Percentiles rank a stretch among this genome's conserved stretches.
Evolutionary conservation across 1,140 invertebrate species (phyloP).

Genomic region (Yoshiicerus persimilis): DNA sequence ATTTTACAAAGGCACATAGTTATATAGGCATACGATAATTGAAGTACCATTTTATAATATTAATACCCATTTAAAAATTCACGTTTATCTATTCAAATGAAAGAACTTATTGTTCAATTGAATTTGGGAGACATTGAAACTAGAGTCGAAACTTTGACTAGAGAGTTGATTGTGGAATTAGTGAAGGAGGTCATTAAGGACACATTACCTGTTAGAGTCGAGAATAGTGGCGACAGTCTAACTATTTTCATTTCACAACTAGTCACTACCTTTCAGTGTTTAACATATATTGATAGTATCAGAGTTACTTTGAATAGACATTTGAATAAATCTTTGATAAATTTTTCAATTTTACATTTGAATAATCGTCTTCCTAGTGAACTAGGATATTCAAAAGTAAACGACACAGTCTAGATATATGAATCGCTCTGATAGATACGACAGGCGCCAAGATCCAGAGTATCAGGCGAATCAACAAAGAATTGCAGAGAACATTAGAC

Average conservation of each 20-base stretch:
- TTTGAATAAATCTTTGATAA: background rate
- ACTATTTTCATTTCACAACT: background rate
- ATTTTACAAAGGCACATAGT: too few relatives aligned
- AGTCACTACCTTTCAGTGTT: background rate
- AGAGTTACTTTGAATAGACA: background rate
- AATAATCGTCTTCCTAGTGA: background rate
- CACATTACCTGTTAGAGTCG: background rate
- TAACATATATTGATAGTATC: background rate
- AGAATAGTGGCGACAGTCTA: background rate
- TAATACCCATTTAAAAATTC: too few relatives aligned
- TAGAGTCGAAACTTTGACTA: background rate
- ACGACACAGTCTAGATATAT: too few relatives aligned
- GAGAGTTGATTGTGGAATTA: background rate
- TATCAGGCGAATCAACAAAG: too few relatives aligned
- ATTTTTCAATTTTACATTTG: background rate
- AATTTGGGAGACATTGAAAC: background rate
- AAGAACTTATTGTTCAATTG: background rate
- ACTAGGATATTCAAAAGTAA: background rate
- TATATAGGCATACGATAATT: too few relatives aligned
- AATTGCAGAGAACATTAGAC: too few relatives aligned
- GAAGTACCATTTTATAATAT: too few relatives aligned
- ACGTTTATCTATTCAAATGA: too few relatives aligned
- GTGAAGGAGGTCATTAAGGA: background rate
- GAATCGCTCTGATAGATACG: too few relatives aligned
- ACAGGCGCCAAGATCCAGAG: too few relatives aligned